Conservation (phyloP, 2,797 vertebrate species). For the Ctenochaetus hawaiiensis region DNA sequence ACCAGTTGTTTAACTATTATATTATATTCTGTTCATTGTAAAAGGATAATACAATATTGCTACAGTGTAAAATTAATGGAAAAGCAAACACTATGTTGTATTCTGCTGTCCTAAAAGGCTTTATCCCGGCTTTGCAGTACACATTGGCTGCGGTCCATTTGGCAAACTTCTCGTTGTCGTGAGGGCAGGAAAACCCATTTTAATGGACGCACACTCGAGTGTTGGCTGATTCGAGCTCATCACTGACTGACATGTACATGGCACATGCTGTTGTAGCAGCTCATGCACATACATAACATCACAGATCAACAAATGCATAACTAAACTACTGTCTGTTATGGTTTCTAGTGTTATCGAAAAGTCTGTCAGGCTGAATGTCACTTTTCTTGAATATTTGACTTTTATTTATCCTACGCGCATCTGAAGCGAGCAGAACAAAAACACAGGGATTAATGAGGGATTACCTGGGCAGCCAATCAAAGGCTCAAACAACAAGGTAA, state of each 20-base stretch:
- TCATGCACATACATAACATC: neutral
- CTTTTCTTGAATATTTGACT: neutral
- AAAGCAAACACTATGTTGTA: neutral
- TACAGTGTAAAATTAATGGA: conserved; percentile 8
- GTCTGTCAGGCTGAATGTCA: no score
- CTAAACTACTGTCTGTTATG: neutral
- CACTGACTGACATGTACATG: neutral
- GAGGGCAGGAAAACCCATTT: neutral
- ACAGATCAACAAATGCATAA: neutral
- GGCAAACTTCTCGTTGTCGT: neutral
- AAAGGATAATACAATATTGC: conserved; percentile 2
- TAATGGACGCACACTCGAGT: conserved; percentile 1
- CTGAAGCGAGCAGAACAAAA: neutral
- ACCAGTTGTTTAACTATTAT: neutral
- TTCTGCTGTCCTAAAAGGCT: conserved; percentile 5
- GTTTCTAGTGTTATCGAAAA: no score
- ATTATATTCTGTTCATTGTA: neutral
- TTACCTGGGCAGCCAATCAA: conserved; percentile 7
- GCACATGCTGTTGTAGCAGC: neutral
- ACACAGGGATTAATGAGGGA: neutral
- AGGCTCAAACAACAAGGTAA: neutral
- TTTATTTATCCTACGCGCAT: conserved; percentile 1
- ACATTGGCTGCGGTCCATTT: conserved; percentile 35
- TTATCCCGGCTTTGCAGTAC: conserved; percentile 16
- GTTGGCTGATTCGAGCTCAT: neutral